A percentile compares a stretch with the other conserved stretches of the same genome.
These are phyloP conservation scores for Danio choprae DNA, from an alignment of 2,797 vertebrate species.

Conservation along the genomic window DNA sequence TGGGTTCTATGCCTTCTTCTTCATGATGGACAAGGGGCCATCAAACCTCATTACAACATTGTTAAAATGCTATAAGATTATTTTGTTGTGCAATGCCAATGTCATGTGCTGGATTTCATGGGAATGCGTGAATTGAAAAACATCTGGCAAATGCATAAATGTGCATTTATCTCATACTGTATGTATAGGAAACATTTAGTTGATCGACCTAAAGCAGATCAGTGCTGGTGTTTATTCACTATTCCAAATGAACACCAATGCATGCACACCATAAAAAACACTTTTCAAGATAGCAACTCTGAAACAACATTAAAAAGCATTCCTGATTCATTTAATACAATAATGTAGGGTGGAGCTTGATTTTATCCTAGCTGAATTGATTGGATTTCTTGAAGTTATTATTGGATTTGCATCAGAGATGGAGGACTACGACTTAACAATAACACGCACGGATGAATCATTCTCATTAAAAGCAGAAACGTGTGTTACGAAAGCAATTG, in stretches of 20 bases:
- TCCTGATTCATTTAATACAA: background rate
- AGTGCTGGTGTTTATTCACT: conserved; percentile 1
- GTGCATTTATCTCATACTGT: background rate
- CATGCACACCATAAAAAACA: conserved; percentile 16
- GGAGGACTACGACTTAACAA: conserved; percentile 9
- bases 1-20: no score
- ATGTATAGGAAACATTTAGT: background rate
- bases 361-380: background rate
- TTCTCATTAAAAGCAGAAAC: conserved; percentile 10
- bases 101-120: background rate
- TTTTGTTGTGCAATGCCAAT: background rate
- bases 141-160: background rate
- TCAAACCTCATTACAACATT: no score
- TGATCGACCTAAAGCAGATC: background rate
- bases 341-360: background rate
- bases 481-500: conserved; percentile 25
- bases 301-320: background rate
- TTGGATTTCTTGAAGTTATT: conserved; percentile 6
- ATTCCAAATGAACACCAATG: background rate
- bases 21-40: no score
- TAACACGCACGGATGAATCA: conserved; percentile 4
- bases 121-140: background rate
- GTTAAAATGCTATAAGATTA: no score
- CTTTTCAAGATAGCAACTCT: conserved; percentile 5
- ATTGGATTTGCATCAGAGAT: background rate